phyloP scores from a whole-genome alignment of 23 tunicate genomes.

The Phallusia fumigata region DNA sequence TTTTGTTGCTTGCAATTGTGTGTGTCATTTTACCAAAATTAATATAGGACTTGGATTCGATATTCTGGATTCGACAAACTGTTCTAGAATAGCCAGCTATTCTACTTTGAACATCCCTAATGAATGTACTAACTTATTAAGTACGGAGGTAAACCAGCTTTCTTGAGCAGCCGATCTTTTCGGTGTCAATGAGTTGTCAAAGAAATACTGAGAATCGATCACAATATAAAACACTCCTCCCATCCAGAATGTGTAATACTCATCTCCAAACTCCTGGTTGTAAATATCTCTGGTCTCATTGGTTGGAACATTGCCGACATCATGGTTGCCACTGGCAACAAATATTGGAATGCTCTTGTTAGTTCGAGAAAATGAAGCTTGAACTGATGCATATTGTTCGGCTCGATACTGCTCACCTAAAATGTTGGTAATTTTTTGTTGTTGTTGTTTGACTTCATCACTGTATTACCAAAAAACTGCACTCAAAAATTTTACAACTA shows the following conservation, averaged over 20 bases:
- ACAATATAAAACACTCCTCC: constrained; percentile 85
- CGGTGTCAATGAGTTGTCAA: constrained; percentile 28
- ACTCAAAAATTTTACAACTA: no score
- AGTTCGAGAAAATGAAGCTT: constrained; percentile 25
- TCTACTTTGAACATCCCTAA: no score
- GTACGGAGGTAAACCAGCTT: constrained; percentile 34
- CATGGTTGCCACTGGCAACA: constrained; percentile 81
- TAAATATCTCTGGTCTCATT: constrained; percentile 38
- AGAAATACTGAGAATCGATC: constrained; percentile 61
- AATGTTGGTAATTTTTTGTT: not conserved
- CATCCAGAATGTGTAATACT: constrained; percentile 64
- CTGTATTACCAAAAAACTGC: no score
- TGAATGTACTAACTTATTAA: no score
- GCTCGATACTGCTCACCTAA: constrained; percentile 41
- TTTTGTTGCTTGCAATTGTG: no score
- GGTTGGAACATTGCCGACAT: constrained; percentile 78
- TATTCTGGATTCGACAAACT: no score
- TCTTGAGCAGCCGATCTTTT: constrained; percentile 39
- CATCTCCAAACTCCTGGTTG: constrained; percentile 76
- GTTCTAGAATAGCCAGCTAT: no score
- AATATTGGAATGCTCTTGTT: constrained; percentile 61
- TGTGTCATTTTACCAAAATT: no score
- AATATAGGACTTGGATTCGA: no score
- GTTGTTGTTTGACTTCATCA: no score
- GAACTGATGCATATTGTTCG: constrained; percentile 38